These are phyloP conservation scores for Montipora efflorescens DNA, from an alignment of 64 coral and sea anemone species.

Conservation along the genomic window DNA sequence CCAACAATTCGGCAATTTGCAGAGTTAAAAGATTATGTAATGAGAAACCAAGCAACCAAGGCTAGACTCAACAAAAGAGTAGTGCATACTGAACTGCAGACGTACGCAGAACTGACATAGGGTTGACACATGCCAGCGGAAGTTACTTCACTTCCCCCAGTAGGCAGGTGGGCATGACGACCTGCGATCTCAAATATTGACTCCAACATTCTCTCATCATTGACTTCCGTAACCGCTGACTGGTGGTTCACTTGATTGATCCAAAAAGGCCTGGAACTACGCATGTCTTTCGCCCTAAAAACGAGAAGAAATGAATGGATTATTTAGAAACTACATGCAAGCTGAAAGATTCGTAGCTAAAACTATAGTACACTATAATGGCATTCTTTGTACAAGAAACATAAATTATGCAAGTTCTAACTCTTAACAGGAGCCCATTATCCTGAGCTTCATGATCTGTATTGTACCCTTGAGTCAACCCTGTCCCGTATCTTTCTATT, in stretches of 20 bases:
- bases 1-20: background rate
- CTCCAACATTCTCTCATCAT: background rate
- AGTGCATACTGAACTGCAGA: background rate
- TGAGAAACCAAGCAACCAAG: background rate
- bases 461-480: too few species aligned
- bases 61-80: background rate
- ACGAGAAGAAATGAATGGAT: background rate
- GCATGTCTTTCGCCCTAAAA: slow-evolving; percentile 6
- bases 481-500: too few species aligned
- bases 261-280: background rate
- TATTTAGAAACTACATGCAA: background rate
- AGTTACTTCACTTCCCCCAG: background rate
- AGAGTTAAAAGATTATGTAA: background rate
- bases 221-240: slow-evolving; percentile 3
- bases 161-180: slow-evolving; percentile 18
- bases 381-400: too few species aligned
- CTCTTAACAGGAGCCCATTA: too few species aligned
- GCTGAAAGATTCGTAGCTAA: too few species aligned
- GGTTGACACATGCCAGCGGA: background rate
- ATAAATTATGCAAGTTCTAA: too few species aligned
- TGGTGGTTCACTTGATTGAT: slow-evolving; percentile 28
- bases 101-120: slow-evolving; percentile 25
- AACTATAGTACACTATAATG: too few species aligned
- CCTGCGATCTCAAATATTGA: slow-evolving; percentile 28
- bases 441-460: too few species aligned